These are phyloP conservation scores for Gymnoscopelus braueri DNA, from an alignment of 2,797 vertebrate species.

Conservation along the genomic window DNA sequence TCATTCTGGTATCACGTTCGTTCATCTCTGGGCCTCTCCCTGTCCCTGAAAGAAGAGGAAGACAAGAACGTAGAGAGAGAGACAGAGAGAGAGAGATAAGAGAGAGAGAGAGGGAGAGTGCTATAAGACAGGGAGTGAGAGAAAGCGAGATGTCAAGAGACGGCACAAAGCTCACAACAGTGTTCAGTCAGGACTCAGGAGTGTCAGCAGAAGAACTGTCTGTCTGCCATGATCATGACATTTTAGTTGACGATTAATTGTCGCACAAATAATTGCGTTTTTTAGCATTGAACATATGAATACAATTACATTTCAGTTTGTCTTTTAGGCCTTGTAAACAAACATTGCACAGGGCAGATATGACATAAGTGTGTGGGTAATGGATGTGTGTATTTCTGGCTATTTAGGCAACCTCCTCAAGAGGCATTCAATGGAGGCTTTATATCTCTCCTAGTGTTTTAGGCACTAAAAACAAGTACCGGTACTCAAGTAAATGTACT, in stretches of 20 bases:
- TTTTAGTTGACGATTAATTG: too few relatives aligned
- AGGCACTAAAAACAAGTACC: constrained; percentile 24
- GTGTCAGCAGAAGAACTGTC: neutral
- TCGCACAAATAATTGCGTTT: too few relatives aligned
- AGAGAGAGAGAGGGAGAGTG: neutral
- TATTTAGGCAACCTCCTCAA: constrained; percentile 34
- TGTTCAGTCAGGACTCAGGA: constrained; percentile 39
- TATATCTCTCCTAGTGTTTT: constrained; percentile 32
- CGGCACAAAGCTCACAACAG: constrained; percentile 22
- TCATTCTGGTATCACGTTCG: constrained; percentile 60
- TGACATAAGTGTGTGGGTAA: neutral
- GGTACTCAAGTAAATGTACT: constrained; percentile 1
- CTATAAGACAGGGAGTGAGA: constrained; percentile 1
- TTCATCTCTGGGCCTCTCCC: constrained; percentile 41
- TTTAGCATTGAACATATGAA: too few relatives aligned
- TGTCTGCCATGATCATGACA: neutral
- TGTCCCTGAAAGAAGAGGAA: constrained; percentile 7
- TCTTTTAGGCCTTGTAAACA: too few relatives aligned
- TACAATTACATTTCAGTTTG: too few relatives aligned
- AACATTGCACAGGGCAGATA: too few relatives aligned
- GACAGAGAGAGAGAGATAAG: constrained; percentile 9
- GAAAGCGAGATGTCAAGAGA: constrained; percentile 38
- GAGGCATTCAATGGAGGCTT: constrained; percentile 46
- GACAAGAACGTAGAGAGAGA: constrained; percentile 20
- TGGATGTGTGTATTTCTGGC: constrained; percentile 21